Evolutionary conservation across 2,797 vertebrate species (phyloP).

Genomic region (Malacoctenus gilli): DNA sequence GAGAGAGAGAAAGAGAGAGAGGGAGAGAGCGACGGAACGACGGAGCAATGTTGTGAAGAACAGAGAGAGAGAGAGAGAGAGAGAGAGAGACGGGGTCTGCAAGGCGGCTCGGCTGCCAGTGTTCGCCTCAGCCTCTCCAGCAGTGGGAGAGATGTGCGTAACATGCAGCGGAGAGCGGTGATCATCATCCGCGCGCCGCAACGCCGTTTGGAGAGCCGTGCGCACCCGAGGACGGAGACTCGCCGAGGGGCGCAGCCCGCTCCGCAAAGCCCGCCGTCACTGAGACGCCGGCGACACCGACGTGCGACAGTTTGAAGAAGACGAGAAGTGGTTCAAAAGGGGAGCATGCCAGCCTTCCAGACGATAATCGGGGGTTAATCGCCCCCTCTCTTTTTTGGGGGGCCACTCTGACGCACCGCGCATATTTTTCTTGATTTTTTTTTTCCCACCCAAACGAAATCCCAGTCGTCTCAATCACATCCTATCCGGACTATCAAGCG

Average conservation of each 20-base stretch:
- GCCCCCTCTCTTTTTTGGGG: constrained; percentile 31
- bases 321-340: constrained; percentile 14
- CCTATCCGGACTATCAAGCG: constrained; percentile 57
- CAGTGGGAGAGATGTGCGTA: constrained; percentile 72
- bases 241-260: constrained; percentile 41
- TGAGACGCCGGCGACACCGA: background rate
- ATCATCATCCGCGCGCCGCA: constrained; percentile 67
- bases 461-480: background rate
- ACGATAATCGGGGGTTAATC: constrained; percentile 62
- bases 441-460: no score
- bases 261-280: constrained; percentile 18
- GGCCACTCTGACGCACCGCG: constrained; percentile 63
- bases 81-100: constrained; percentile 1
- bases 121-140: constrained; percentile 60
- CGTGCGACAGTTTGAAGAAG: constrained; percentile 6
- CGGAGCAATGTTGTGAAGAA: constrained; percentile 2
- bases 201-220: constrained; percentile 61
- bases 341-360: constrained; percentile 48
- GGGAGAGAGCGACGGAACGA: constrained; percentile 8
- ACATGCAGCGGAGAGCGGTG: constrained; percentile 70
- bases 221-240: constrained; percentile 54
- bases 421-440: constrained; percentile 33
- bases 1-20: background rate
- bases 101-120: constrained; percentile 52
- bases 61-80: constrained; percentile 8